Evolutionary conservation across 2,797 vertebrate species (phyloP), one percentile per base, ranked within the genome.

Genomic region (Xiphorhynchus erythropygius): DNA sequence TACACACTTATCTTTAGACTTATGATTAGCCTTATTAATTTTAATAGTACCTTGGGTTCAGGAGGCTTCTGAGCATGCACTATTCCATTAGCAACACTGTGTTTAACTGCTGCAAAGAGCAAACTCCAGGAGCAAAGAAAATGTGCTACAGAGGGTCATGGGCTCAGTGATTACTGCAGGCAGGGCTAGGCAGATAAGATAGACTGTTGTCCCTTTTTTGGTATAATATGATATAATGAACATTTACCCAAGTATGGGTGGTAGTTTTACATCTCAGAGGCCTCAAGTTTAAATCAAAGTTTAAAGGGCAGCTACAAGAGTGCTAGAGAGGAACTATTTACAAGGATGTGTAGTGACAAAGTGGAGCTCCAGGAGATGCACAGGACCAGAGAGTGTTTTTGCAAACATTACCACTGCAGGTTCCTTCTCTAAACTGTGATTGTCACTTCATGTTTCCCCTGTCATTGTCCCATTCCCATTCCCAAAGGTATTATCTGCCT

Each of bases 131-230:
- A 76, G 63, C 3, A 35, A 87, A 9, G 39, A 68, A 67, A 59
- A 55, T 35, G 7, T 37, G 35, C 27, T 69, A 22, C 2, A 1
- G 46, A 24, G 39, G 10, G n/a, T 52, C 10, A 0, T 1, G 5
- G 28, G 30, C 52, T 57, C 65, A 70, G 83, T 33, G n/a, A 22
- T 35, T 74, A 37, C 52, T 53, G 47, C 37, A 53, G 68, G n/a
- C 68, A 50, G 28, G 27, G 42, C 60, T 41, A 32, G 27, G 49
- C 46, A 50, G 73, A 13, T 7, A 7, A 39, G 53, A 57, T 13
- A 79, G 71, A 28, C n/a, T 28, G 64, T 28, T 44, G 49, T 60
- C 53, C 64, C 27, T 44, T 86, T 14, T n/a, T 64, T 49, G 7
- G 28, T 46, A 22, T 52, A 27, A 28, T 24, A 21, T 6, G 13